Percentiles rank a stretch among this genome's conserved stretches.
These are phyloP conservation scores for Podarcis raffonei DNA, from an alignment of 2,113 vertebrate species.

Conservation along the genomic window DNA sequence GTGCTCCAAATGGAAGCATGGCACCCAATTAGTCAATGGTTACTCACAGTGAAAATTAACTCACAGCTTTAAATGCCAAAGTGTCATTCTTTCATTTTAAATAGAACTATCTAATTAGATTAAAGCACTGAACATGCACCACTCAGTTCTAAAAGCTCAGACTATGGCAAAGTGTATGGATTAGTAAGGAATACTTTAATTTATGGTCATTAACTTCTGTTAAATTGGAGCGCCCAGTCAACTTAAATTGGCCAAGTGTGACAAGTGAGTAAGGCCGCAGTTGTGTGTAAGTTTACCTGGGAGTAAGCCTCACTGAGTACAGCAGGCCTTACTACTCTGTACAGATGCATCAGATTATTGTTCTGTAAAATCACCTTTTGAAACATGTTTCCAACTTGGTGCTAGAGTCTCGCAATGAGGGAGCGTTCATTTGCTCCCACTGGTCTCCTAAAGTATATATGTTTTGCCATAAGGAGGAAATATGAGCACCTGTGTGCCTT, in stretches of 20 bases:
- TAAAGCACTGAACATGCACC: background rate
- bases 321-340: background rate
- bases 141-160: background rate
- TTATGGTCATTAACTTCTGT: background rate
- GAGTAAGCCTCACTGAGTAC: background rate
- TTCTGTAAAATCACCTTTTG: background rate
- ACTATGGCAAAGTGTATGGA: background rate
- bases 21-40: slow-evolving; percentile 15
- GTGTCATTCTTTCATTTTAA: background rate
- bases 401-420: background rate
- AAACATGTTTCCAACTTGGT: rapidly evolving
- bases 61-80: slow-evolving; percentile 9
- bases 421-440: background rate
- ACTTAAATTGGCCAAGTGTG: background rate
- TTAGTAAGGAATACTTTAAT: slow-evolving; percentile 11
- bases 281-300: background rate
- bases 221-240: background rate
- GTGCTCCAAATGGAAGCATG: background rate
- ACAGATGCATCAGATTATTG: background rate
- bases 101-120: slow-evolving; percentile 23
- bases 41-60: slow-evolving; percentile 31
- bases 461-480: background rate
- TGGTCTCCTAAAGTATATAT: background rate
- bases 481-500: rapidly evolving
- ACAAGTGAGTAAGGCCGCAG: background rate